phyloP scores from a whole-genome alignment of 2,113 vertebrate genomes.

The Oenanthe oenanthe region DNA sequence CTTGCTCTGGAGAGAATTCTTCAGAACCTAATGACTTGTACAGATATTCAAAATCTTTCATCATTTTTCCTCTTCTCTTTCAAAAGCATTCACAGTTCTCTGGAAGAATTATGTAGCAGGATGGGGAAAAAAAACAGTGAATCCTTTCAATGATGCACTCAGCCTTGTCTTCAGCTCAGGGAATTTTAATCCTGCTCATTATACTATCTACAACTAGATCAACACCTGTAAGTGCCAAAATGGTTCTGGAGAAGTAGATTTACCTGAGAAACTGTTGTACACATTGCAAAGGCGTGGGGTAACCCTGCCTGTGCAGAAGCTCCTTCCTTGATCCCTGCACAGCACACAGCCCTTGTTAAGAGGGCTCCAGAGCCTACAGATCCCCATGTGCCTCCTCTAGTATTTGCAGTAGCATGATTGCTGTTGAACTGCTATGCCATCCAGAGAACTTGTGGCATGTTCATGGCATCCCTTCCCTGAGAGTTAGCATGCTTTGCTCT shows the following conservation, averaged over 20 bases:
- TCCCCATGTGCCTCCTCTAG: not conserved
- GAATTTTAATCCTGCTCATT: not conserved
- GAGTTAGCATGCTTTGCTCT: not conserved
- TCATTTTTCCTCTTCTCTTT: not conserved
- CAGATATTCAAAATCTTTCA: not conserved
- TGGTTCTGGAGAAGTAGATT: not conserved
- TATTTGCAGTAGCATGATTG: not conserved
- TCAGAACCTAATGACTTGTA: not conserved
- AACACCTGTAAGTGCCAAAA: not conserved
- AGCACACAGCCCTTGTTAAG: not conserved
- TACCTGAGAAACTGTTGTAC: not conserved
- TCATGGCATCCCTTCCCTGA: not conserved
- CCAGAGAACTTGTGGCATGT: constrained; percentile 47
- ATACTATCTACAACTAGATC: not conserved
- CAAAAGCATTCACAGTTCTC: not conserved
- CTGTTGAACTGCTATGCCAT: not conserved
- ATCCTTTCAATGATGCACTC: not conserved
- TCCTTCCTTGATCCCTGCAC: not conserved
- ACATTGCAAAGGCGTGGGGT: not conserved
- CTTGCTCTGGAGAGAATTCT: not conserved
- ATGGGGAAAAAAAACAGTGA: not conserved
- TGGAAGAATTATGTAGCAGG: not conserved
- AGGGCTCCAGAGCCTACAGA: not conserved
- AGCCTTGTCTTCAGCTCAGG: not conserved
- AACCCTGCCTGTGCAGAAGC: not conserved